Evolutionary conservation across 1,140 invertebrate species (phyloP).

Genomic region (Dolichoris vasculosae): DNA sequence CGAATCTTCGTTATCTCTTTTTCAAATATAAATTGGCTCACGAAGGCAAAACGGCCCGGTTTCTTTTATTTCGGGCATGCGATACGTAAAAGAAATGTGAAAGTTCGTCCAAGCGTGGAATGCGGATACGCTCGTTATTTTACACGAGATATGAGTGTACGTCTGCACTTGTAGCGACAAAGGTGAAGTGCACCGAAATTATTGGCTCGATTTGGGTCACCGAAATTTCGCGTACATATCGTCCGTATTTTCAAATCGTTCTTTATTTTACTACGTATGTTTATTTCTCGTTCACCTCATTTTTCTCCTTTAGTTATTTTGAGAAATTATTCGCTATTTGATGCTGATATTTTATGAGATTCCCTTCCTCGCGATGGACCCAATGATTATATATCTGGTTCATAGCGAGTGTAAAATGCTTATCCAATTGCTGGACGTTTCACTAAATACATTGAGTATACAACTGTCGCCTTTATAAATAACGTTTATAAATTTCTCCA

Average conservation of each 20-base stretch:
- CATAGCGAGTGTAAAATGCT: neutral
- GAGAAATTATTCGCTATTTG: neutral
- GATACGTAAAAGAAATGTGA: constrained; percentile 56
- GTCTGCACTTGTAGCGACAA: neutral
- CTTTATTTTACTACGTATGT: neutral
- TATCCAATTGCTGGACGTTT: neutral
- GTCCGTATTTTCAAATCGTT: neutral
- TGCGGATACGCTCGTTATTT: constrained; percentile 50
- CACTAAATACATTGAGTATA: neutral
- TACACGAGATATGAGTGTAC: neutral
- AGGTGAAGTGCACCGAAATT: neutral
- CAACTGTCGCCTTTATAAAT: neutral
- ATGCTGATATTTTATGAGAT: constrained; percentile 7
- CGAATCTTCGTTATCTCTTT: neutral
- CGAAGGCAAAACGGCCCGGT: neutral
- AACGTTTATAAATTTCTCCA: neutral
- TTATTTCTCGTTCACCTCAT: neutral
- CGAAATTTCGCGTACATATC: neutral
- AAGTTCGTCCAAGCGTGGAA: constrained; percentile 52
- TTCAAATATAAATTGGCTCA: neutral
- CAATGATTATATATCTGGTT: neutral
- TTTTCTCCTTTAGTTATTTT: constrained; percentile 4
- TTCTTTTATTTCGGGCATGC: constrained; percentile 8
- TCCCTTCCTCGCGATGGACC: neutral
- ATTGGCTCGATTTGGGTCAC: constrained; percentile 11